Conservation (phyloP, 2,797 vertebrate species). For the Tarsius wallacei region DNA sequence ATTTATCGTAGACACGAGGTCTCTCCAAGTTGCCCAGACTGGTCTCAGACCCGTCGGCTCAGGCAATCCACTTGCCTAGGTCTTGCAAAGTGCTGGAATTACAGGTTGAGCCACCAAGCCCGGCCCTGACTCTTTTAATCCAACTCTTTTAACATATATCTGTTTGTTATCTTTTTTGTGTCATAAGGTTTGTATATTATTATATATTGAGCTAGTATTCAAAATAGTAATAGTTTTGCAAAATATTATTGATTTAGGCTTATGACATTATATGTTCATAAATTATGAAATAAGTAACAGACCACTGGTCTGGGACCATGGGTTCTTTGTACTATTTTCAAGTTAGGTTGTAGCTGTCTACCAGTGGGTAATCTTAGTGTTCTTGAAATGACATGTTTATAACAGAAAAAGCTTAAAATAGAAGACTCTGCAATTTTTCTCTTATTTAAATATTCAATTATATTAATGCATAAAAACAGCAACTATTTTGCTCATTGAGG, state of each 20-base stretch:
- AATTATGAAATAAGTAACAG: background rate
- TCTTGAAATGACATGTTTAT: background rate
- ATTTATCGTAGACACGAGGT: too few species aligned
- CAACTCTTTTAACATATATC: background rate
- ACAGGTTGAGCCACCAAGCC: too few species aligned
- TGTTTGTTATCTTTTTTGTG: constrained; percentile 45
- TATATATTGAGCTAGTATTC: background rate
- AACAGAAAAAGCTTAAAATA: background rate
- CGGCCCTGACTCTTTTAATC: background rate
- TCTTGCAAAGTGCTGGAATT: too few species aligned
- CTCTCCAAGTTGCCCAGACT: too few species aligned
- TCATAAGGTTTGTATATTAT: background rate
- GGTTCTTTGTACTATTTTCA: background rate
- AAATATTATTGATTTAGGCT: background rate
- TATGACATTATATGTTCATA: background rate
- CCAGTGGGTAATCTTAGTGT: background rate
- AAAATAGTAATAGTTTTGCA: constrained; percentile 16
- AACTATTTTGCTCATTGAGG: background rate
- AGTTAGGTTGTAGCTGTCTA: background rate
- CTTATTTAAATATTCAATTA: background rate
- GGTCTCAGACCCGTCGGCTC: too few species aligned
- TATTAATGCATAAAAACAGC: background rate
- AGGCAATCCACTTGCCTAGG: too few species aligned
- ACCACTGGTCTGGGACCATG: background rate
- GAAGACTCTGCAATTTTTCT: background rate